These are phyloP conservation scores for Bugulina stolonifera DNA, from an alignment of 2,888 invertebrate species.

Conservation along the genomic window DNA sequence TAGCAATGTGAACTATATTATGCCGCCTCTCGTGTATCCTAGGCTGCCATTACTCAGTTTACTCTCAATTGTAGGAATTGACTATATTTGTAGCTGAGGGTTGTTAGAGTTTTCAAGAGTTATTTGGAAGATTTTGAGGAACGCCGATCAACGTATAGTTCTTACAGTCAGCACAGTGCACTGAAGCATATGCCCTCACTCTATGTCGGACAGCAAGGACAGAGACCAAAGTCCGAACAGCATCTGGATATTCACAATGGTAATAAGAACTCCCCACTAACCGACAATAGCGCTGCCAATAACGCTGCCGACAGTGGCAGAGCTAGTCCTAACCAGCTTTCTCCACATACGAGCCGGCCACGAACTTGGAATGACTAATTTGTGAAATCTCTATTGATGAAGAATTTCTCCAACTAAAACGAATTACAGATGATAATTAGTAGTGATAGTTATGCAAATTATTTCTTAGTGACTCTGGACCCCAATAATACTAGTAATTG, in stretches of 20 bases:
- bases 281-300: not conserved
- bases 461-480: too few species aligned
- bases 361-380: too few species aligned
- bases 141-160: conserved; percentile 93
- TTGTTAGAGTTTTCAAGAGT: conserved; percentile 99
- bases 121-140: conserved; percentile 99
- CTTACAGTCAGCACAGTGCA: conserved; percentile 48
- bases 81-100: conserved; percentile 94
- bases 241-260: not conserved
- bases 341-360: not conserved
- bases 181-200: conserved; percentile 26
- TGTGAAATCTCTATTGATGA: too few species aligned
- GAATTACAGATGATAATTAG: too few species aligned
- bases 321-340: not conserved
- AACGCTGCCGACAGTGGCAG: not conserved
- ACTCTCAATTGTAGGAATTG: too few species aligned
- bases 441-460: too few species aligned
- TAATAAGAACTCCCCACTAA: not conserved
- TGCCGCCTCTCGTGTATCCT: too few species aligned
- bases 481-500: too few species aligned
- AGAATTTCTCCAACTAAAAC: too few species aligned
- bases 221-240: not conserved
- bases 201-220: not conserved
- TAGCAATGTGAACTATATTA: too few species aligned
- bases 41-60: too few species aligned